Conservation (phyloP, 2,797 vertebrate genomes). For the Poecilia velifera region DNA sequence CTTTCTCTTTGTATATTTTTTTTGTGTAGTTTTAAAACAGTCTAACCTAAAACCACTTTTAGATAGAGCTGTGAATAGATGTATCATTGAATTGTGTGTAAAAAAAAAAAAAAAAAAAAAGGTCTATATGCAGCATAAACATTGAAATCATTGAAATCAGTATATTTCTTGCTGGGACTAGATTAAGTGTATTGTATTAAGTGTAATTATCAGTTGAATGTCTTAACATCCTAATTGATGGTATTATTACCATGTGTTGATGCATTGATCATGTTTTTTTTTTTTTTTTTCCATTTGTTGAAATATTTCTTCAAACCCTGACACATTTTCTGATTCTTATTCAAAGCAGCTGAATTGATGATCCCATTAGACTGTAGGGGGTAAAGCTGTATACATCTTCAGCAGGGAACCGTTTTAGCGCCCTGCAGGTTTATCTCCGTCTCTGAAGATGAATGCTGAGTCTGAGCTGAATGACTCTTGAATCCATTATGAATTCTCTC, state of each 20-base stretch:
- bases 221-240: background rate
- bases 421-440: background rate
- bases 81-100: background rate
- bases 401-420: background rate
- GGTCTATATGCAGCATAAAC: background rate
- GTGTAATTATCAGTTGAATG: background rate
- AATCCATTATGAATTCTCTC: background rate
- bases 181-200: background rate
- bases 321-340: background rate
- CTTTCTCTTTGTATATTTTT: background rate
- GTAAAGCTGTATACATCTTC: slow-evolving; percentile 6
- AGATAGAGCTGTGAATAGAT: background rate
- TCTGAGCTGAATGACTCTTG: background rate
- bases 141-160: background rate
- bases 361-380: background rate
- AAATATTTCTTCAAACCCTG: background rate
- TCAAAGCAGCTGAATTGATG: background rate
- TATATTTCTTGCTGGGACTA: background rate
- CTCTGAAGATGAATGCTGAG: slow-evolving; percentile 2
- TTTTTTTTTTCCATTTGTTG: background rate
- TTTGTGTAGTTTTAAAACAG: background rate
- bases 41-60: background rate
- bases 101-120: background rate
- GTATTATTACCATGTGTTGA: background rate
- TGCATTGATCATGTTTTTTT: background rate